Evolutionary conservation across 2,888 invertebrate genomes (phyloP).

Genomic region (Cataglyphis albicans): DNA sequence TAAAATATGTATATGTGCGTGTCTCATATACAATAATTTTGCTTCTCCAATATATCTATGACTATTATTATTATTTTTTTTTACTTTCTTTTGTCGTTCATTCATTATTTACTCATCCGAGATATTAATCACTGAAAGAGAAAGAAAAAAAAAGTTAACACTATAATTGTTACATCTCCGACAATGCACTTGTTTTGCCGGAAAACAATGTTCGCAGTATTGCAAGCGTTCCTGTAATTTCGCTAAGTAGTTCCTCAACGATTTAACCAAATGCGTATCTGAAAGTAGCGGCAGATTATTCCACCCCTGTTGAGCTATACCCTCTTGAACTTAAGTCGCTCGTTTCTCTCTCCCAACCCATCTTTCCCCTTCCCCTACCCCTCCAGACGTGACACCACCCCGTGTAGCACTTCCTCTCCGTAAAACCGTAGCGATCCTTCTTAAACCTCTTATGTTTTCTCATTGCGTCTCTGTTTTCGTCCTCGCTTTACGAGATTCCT

Average conservation of each 20-base stretch:
- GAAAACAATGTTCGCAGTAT: slow-evolving; percentile 25
- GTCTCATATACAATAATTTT: neutral
- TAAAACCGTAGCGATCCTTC: slow-evolving; percentile 64
- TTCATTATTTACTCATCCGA: slow-evolving; percentile 1
- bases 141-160: neutral
- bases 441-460: slow-evolving; percentile 62
- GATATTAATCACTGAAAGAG: neutral
- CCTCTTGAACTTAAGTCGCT: slow-evolving; percentile 72
- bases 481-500: neutral
- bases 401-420: slow-evolving; percentile 43
- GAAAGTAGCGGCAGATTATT: slow-evolving; percentile 70
- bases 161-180: neutral
- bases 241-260: slow-evolving; percentile 69
- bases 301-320: slow-evolving; percentile 60
- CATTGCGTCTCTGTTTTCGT: slow-evolving; percentile 12
- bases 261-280: slow-evolving; percentile 70
- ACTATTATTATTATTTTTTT: neutral
- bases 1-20: neutral
- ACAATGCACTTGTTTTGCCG: slow-evolving; percentile 16
- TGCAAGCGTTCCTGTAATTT: slow-evolving; percentile 53
- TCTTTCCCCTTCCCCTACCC: neutral
- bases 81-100: neutral
- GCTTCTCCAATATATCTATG: neutral
- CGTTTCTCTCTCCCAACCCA: slow-evolving; percentile 63
- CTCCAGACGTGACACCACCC: slow-evolving; percentile 60